Percentiles rank a stretch among this genome's conserved stretches.
Evolutionary conservation across 2,113 vertebrate genomes (phyloP).

Genomic region (Calypte anna): DNA sequence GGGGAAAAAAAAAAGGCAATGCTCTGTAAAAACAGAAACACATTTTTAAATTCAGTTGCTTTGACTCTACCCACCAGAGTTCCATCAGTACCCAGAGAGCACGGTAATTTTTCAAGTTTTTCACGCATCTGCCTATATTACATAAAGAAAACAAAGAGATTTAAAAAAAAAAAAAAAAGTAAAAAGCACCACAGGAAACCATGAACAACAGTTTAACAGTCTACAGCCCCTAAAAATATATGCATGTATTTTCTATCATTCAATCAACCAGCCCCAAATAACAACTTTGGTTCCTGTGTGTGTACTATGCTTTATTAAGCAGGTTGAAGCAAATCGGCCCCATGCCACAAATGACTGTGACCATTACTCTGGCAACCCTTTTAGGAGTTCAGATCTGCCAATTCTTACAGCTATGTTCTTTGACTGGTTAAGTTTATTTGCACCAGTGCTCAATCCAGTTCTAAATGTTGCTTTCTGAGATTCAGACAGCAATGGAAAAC

Average conservation of each 20-base stretch:
- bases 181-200: background rate
- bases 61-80: background rate
- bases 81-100: background rate
- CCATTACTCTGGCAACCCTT: background rate
- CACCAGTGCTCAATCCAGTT: background rate
- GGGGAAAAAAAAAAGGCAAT: background rate
- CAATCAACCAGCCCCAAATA: constrained; percentile 15
- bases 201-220: background rate
- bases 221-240: background rate
- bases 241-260: background rate
- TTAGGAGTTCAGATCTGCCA: constrained; percentile 8
- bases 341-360: background rate
- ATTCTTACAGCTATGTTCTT: background rate
- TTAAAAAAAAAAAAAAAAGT: background rate
- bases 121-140: background rate
- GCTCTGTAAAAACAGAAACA: background rate
- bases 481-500: background rate
- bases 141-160: background rate
- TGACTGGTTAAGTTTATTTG: background rate
- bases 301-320: constrained; percentile 36
- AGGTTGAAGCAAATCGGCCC: background rate
- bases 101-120: background rate
- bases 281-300: background rate
- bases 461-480: background rate
- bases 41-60: background rate